Evolutionary conservation across 2,888 invertebrate species (phyloP).

Genomic region (Ganaspis brasiliensis): DNA sequence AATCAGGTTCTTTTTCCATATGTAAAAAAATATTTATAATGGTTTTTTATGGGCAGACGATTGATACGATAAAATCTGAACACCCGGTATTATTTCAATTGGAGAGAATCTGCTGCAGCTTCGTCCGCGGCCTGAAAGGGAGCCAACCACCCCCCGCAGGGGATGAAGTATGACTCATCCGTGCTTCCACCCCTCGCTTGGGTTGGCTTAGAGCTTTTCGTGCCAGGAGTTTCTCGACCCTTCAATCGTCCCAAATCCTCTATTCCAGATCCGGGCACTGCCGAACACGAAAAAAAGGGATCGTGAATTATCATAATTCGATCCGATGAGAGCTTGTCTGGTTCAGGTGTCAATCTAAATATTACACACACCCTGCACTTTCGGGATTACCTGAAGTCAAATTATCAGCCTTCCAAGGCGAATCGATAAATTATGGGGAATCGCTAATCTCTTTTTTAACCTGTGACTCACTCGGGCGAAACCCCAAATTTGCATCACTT

Average conservation of each 20-base stretch:
- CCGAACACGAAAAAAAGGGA: slow-evolving; percentile 48
- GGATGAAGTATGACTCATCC: slow-evolving; percentile 78
- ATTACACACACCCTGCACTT: slow-evolving; percentile 50
- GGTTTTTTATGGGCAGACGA: not conserved
- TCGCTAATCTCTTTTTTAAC: slow-evolving; percentile 2
- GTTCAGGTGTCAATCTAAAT: slow-evolving; percentile 64
- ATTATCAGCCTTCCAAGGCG: slow-evolving; percentile 6
- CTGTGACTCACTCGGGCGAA: slow-evolving; percentile 10
- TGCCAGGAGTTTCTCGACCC: slow-evolving; percentile 63
- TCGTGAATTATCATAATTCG: slow-evolving; percentile 75
- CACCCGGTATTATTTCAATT: slow-evolving; percentile 40
- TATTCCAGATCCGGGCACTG: slow-evolving; percentile 3
- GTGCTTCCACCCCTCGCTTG: slow-evolving; percentile 31
- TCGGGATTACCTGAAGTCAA: slow-evolving; percentile 20
- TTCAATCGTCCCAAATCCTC: slow-evolving; percentile 7
- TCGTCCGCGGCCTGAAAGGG: slow-evolving; percentile 51
- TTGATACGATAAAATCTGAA: slow-evolving; percentile 28
- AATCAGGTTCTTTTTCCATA: no score
- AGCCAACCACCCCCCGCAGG: slow-evolving; percentile 63
- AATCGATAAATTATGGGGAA: slow-evolving; percentile 37
- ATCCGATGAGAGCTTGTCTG: slow-evolving; percentile 43
- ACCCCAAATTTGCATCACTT: not conserved
- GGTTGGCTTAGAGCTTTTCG: slow-evolving; percentile 52
- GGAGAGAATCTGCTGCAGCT: slow-evolving; percentile 42
- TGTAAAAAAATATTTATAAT: not conserved